Base-by-base conservation (phyloP, 1,140 invertebrate species). In the Ceratosolen solmsi region DNA sequence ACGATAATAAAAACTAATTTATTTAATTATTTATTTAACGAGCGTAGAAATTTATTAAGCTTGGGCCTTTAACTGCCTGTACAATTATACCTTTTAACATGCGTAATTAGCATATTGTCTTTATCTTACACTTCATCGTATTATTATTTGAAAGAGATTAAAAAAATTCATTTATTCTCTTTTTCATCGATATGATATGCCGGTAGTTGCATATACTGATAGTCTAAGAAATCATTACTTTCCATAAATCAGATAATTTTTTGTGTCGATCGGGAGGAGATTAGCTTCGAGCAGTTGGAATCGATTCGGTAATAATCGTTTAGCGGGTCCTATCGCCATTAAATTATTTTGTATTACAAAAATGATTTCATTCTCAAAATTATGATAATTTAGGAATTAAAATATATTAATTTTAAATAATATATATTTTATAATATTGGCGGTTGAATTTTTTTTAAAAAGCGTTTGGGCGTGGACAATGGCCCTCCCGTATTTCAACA, bases 1-100 rank as follows among this genome's bases (percentile, higher is more conserved):
- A 77, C 56, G 30, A 41, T 51, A 22, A 63, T 38, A 30, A 68
- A 33, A 25, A 70, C 33, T 11, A 68, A 49, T 13, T 75, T 81
- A 56, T 75, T 75, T 75, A 77, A 80, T 82, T 84, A 86, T 85
- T 88, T 88, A 88, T 87, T 87, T 76, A 85, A 89, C 86, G 79
- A 70, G 83, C 60, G 49, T 83, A 83, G 63, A 68, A 60, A 58
- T 85, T 56, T 75, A 76, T 41, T 38, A 54, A 70, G 71, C 27
- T 81, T 63, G 72, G 7, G 27, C 79, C 46, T 51, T 49, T 54
- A 8, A 56, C 76, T n/a, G 33, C 15, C 49, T 30, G 46, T 80
- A 46, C n/a, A 56, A 70, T 17, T 79, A 46, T 56, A 54, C 41
- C n/a, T 65, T 77, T 51, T 49, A 33, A 49, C 72, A 79, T 70